Evolutionary conservation across 2,888 invertebrate species (phyloP).

Genomic region (Cyclophora punctaria): DNA sequence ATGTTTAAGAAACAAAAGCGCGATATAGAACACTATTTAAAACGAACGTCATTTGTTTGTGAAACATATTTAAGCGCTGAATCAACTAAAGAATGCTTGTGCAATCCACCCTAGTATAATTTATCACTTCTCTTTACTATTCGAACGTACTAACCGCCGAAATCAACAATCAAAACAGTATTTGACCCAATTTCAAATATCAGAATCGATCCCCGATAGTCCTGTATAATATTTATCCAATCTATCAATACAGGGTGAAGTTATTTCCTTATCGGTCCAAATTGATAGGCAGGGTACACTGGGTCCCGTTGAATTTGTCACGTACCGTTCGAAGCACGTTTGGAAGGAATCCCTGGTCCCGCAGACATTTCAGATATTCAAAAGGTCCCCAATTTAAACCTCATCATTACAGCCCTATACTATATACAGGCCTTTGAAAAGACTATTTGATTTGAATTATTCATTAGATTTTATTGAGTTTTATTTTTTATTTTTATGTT

Average conservation of each 20-base stretch:
- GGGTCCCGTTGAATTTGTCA: slow-evolving; percentile 32
- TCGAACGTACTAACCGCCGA: too few species aligned
- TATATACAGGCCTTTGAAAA: slow-evolving; percentile 20
- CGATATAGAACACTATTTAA: too few species aligned
- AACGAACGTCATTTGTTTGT: too few species aligned
- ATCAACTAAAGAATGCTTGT: too few species aligned
- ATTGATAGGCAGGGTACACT: slow-evolving; percentile 27
- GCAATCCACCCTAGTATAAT: too few species aligned
- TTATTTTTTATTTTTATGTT: too few species aligned
- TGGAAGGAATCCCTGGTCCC: slow-evolving; percentile 26
- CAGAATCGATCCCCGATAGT: slow-evolving; percentile 7
- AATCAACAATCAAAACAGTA: too few species aligned
- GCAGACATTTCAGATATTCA: slow-evolving; percentile 50
- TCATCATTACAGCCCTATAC: slow-evolving; percentile 15
- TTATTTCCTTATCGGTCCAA: slow-evolving; percentile 35
- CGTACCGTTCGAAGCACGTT: slow-evolving; percentile 29
- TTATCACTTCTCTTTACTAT: too few species aligned
- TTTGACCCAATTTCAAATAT: slow-evolving; percentile 5
- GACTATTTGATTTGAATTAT: slow-evolving; percentile 23
- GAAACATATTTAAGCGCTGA: too few species aligned
- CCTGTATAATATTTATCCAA: slow-evolving; percentile 7
- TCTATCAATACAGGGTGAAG: slow-evolving; percentile 26
- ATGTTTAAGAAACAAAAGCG: too few species aligned
- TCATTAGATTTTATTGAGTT: not conserved
- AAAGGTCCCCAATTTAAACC: slow-evolving; percentile 39